phyloP scores from a whole-genome alignment of 2,888 invertebrate species.

The Ypsolopha sequella region DNA sequence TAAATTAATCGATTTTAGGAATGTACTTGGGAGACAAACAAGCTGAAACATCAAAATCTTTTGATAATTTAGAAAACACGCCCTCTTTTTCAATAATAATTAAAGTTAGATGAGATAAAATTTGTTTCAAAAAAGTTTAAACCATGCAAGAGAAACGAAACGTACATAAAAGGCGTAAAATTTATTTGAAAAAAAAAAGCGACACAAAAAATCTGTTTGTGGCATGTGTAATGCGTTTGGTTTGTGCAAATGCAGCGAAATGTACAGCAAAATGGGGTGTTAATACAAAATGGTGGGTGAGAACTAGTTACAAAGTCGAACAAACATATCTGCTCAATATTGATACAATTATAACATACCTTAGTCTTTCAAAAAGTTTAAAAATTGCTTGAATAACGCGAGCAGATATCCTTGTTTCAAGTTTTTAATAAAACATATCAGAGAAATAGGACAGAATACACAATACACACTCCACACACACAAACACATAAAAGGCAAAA shows the following conservation, averaged over 20 bases:
- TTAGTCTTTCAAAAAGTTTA: no score
- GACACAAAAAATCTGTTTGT: slow-evolving; percentile 27
- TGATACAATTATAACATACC: no score
- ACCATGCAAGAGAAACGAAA: slow-evolving; percentile 3
- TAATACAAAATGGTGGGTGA: slow-evolving; percentile 18
- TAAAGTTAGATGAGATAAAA: no score
- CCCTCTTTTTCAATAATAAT: no score
- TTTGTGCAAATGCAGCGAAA: slow-evolving; percentile 30
- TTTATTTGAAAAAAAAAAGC: slow-evolving; percentile 12
- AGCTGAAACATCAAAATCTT: no score
- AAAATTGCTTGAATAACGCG: no score
- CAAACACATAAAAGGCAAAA: slow-evolving; percentile 4
- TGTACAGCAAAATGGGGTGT: slow-evolving; percentile 34
- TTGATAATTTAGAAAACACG: no score
- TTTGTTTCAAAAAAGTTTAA: neutral
- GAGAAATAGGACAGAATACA: slow-evolving; percentile 25
- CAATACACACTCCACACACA: slow-evolving; percentile 54
- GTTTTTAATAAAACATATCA: slow-evolving; percentile 4
- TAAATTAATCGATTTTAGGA: no score
- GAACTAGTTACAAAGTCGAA: neutral
- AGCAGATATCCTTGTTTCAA: no score
- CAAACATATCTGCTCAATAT: no score
- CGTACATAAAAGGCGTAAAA: no score
- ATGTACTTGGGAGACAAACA: no score
- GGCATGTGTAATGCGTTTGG: slow-evolving; percentile 51